phyloP scores from a whole-genome alignment of 2,113 vertebrate species.

The Podilymbus podiceps region DNA sequence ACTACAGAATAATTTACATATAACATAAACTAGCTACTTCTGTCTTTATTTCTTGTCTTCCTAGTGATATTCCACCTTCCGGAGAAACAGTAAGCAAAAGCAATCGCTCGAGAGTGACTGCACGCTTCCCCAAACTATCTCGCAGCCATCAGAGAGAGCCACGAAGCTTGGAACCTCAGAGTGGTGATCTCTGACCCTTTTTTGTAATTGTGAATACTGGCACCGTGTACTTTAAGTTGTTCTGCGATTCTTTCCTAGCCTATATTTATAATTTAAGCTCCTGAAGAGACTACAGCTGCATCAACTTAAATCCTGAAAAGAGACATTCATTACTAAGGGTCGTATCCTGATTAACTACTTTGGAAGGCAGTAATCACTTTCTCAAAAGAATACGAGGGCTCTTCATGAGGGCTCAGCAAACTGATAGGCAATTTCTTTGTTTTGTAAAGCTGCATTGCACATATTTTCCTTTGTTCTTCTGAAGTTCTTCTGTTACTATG shows the following conservation, averaged over 20 bases:
- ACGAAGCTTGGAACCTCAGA: constrained; percentile 91
- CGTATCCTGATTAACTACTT: constrained; percentile 45
- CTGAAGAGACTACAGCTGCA: constrained; percentile 9
- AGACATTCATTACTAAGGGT: background rate
- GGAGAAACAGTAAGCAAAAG: constrained; percentile 81
- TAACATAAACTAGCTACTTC: background rate
- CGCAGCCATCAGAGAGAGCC: constrained; percentile 82
- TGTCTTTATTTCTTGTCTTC: constrained; percentile 32
- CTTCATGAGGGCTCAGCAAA: background rate
- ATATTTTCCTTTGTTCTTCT: background rate
- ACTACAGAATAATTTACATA: background rate
- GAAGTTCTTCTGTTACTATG: background rate
- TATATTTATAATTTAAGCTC: background rate
- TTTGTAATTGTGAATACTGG: background rate
- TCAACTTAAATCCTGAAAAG: constrained; percentile 18
- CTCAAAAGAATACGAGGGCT: background rate
- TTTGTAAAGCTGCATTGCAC: background rate
- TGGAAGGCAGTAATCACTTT: constrained; percentile 15
- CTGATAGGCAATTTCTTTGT: background rate
- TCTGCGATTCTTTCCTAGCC: background rate
- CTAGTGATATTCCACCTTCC: constrained; percentile 83
- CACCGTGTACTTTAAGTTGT: background rate
- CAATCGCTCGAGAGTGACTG: constrained; percentile 76
- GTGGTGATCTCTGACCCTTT: constrained; percentile 89
- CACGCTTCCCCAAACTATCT: constrained; percentile 88